Evolutionary conservation across 2,797 vertebrate genomes (phyloP), one percentile per base, ranked within the genome.

Genomic region (Coregonus suidteri): DNA sequence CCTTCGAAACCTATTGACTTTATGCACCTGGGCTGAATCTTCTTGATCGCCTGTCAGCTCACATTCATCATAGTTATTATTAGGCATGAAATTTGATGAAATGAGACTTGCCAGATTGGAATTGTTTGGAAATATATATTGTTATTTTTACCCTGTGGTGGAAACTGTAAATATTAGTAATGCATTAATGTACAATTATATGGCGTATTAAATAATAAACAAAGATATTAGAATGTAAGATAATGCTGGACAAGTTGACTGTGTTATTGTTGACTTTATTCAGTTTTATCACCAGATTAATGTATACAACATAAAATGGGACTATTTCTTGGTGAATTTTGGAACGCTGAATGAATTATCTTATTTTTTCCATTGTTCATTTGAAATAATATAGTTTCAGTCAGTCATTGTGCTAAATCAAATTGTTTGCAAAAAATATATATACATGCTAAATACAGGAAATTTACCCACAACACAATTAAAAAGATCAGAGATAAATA

Each of bases 21-120:
- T 56, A 75, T 80, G 80, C 77, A 82, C 81, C 82, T 77, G 82
- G 59, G 77, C 83, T 72, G n/a, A 75, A 82, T 66, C 79, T 87
- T 86, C 82, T 87, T 88, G 74, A 34, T 85, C 85, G 82, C 84
- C 69, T 88, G 89, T 88, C 85, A 82, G 79, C 84, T 84, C 52
- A 7, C 53, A 77, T 81, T 59, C 77, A 68, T 67, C 71, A 30
- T 4, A 0, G 78, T 69, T 20, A 59, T 81, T 73, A 78, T 62
- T 75, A 81, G 66, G 82, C 82, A 76, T 88, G 85, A 83, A 86
- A 84, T 82, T 64, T 80, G 79, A 76, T 87, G 85, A 82, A 86
- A 83, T 82, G 82, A 83, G 62, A 3, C 13, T n/a, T 7, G 3
- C 37, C 75, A 77, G 82, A 75, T 74, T 18, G 73, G 68, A 68